Evolutionary conservation across 2,797 vertebrate genomes (phyloP), one percentile per base, ranked within the genome.

Genomic region (Schizopygopsis malacanthus): DNA sequence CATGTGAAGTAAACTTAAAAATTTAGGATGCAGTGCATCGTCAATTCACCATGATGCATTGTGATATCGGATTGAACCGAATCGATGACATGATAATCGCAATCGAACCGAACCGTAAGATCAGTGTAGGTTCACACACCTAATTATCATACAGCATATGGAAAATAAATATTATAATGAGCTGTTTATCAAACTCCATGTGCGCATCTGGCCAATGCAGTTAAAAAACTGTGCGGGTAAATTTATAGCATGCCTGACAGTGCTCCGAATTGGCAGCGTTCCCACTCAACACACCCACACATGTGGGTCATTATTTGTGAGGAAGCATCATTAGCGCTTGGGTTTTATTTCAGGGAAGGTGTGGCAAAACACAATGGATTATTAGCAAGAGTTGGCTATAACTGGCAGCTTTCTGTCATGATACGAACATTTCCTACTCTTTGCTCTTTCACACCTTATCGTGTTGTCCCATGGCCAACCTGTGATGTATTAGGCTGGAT

Each of bases 241-340:
- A 95, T 95, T 95, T 95, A 95, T 93, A 93, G 93, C 95, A 92
- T 93, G 92, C 90, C 92, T 94, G 94, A 95, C 93, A 93, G 92
- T 85, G 88, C 94, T 94, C 93, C 88, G 91, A 92, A 92, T 94
- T 93, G 95, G 95, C 95, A 94, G 56, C 1, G 87, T 93, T 95
- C 95, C 95, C 94, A 95, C 69, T 87, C 92, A 92, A 93, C 92
- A 91, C 92, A 92, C 93, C 92, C 91, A 94, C 95, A 96, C 94
- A 94, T 95, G 95, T 93, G 92, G 93, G 89, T 92, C 92, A 95
- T 96, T 96, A 96, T 93, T 95, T 94, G 91, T 93, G 94, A 95
- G 95, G 94, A 95, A 95, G 94, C 93, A 94, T 91, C 87, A 91
- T 92, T 93, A 94, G 92, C 92, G 93, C 92, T 90, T 90, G 92